These are phyloP conservation scores for Drosophila serrata DNA, from an alignment of 1,140 invertebrate genomes.

Conservation along the genomic window DNA sequence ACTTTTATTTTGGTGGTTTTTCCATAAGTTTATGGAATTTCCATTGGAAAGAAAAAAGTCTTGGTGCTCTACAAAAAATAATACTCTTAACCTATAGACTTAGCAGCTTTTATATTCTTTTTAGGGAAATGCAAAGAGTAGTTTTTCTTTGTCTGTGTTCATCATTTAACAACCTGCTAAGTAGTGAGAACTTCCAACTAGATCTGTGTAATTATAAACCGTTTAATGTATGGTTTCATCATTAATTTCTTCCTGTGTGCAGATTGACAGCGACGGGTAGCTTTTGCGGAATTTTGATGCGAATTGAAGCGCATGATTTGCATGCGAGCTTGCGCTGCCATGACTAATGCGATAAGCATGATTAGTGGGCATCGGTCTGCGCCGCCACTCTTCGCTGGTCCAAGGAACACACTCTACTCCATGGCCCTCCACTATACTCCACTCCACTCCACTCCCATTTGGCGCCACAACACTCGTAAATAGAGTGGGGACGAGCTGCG, in stretches of 20 bases:
- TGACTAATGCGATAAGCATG: constrained; percentile 84
- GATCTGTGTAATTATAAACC: background rate
- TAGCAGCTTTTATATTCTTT: background rate
- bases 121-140: too few relatives aligned
- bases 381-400: constrained; percentile 9
- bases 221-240: background rate
- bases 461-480: constrained; percentile 63
- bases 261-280: constrained; percentile 66
- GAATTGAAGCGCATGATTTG: constrained; percentile 79
- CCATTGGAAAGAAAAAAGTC: background rate
- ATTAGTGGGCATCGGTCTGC: constrained; percentile 65
- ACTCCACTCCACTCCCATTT: constrained; percentile 36
- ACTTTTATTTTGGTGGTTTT: background rate
- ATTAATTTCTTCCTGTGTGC: constrained; percentile 42
- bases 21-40: background rate
- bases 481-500: constrained; percentile 38
- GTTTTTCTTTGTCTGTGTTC: too few relatives aligned
- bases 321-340: constrained; percentile 71
- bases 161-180: background rate
- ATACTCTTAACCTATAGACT: background rate
- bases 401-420: constrained; percentile 11
- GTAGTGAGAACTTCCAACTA: background rate
- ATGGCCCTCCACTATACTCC: constrained; percentile 4
- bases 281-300: constrained; percentile 75
- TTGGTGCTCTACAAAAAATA: background rate